Evolutionary conservation across 1,140 invertebrate genomes (phyloP).

Genomic region (Lamellibrachia luymesi): DNA sequence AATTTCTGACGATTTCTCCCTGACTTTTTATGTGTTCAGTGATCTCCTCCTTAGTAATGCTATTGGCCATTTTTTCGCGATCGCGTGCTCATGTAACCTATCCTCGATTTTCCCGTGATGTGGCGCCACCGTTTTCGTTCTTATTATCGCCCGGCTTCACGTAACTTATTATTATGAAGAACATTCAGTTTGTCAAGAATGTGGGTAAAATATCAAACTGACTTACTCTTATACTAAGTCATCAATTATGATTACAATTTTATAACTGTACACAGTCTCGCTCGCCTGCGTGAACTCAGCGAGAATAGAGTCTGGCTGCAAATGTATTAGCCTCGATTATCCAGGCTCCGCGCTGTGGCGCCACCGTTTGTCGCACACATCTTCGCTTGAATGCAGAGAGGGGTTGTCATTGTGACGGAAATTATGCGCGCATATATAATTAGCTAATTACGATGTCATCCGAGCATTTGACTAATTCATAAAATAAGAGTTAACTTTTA

Average conservation of each 20-base stretch:
- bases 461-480: too few relatives aligned
- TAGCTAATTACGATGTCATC: too few relatives aligned
- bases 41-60: constrained; percentile 28
- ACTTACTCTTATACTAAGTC: neutral
- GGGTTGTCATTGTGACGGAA: too few relatives aligned
- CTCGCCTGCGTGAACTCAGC: neutral
- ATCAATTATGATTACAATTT: neutral
- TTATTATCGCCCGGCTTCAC: neutral
- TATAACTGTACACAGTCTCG: neutral
- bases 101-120: neutral
- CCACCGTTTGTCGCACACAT: neutral
- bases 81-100: neutral
- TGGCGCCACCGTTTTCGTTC: neutral
- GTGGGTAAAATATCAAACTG: neutral
- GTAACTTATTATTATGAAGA: neutral
- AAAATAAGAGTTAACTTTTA: too few relatives aligned
- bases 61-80: constrained; percentile 20
- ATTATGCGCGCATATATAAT: too few relatives aligned
- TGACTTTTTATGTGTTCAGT: constrained; percentile 73
- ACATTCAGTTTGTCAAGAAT: neutral
- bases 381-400: too few relatives aligned
- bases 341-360: neutral
- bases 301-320: neutral
- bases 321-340: neutral
- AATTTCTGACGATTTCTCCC: constrained; percentile 75